Conservation (phyloP, 2,113 vertebrate species). For the Meles meles region DNA sequence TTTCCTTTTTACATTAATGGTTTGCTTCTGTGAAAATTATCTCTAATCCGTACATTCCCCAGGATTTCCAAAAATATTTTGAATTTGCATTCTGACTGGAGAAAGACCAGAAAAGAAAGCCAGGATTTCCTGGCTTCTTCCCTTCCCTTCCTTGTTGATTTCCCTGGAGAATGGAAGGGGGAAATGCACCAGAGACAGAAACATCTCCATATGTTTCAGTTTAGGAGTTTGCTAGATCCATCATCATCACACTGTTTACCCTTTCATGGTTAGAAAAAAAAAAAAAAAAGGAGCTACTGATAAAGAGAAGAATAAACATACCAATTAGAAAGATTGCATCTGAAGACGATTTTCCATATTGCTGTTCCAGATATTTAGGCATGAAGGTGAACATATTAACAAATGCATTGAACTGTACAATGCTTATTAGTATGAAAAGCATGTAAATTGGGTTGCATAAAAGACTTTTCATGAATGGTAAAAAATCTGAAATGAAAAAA, state of each 20-base stretch:
- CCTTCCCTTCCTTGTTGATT: not conserved
- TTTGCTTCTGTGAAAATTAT: not conserved
- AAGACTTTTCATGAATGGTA: slow-evolving; percentile 88
- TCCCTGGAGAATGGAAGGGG: not conserved
- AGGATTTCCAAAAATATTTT: not conserved
- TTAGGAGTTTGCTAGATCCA: not conserved
- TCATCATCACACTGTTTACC: not conserved
- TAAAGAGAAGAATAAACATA: slow-evolving; percentile 69
- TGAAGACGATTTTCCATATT: slow-evolving; percentile 93
- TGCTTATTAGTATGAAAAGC: slow-evolving; percentile 86
- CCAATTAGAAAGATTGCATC: slow-evolving; percentile 95
- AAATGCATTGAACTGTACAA: slow-evolving; percentile 90
- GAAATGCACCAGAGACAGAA: not conserved
- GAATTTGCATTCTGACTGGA: not conserved
- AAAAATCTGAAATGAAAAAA: slow-evolving; percentile 86
- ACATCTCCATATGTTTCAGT: not conserved
- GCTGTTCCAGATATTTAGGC: slow-evolving; percentile 96
- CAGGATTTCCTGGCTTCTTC: not conserved
- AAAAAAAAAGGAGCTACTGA: not conserved
- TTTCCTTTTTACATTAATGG: not conserved
- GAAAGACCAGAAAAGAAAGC: not conserved
- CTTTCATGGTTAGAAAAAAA: not conserved
- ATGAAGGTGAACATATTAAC: slow-evolving; percentile 90
- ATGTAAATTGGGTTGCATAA: slow-evolving; percentile 86
- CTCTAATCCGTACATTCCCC: not conserved